phyloP scores from a whole-genome alignment of 1,140 invertebrate genomes.

The Physella acuta region DNA sequence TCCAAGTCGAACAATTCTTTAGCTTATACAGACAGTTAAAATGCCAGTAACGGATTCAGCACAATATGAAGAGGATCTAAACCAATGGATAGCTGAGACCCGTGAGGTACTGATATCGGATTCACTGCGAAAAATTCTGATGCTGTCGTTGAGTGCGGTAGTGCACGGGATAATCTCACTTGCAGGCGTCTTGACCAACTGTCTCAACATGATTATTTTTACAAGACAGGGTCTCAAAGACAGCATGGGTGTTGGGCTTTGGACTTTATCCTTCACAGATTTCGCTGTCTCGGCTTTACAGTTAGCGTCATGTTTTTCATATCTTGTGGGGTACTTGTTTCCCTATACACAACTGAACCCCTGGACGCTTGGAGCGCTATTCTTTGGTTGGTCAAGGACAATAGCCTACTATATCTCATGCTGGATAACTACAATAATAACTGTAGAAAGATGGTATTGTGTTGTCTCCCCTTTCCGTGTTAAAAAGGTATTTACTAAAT shows the following conservation, averaged over 20 bases:
- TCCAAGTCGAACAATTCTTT: too few species aligned
- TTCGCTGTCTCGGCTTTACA: neutral
- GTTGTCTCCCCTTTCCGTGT: neutral
- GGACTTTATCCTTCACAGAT: neutral
- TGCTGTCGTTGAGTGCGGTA: too few species aligned
- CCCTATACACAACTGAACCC: neutral
- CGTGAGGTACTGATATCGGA: too few species aligned
- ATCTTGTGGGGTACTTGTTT: neutral
- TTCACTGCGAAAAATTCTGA: too few species aligned
- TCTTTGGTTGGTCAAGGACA: neutral
- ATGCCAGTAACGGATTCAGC: too few species aligned
- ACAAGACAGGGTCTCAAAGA: too few species aligned
- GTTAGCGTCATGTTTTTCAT: neutral
- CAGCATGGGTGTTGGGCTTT: conserved; percentile 6
- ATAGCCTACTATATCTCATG: neutral
- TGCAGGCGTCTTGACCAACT: neutral
- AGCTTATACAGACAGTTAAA: too few species aligned
- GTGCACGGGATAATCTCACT: too few species aligned
- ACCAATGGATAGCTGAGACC: too few species aligned
- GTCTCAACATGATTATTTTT: conserved; percentile 1
- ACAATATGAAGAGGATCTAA: too few species aligned
- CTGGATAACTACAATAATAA: too few species aligned
- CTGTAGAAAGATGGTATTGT: conserved; percentile 9
- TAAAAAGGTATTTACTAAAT: conserved; percentile 3
- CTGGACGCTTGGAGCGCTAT: neutral